Conservation (phyloP, 2,888 invertebrate genomes). For the Andrena bucephala region DNA sequence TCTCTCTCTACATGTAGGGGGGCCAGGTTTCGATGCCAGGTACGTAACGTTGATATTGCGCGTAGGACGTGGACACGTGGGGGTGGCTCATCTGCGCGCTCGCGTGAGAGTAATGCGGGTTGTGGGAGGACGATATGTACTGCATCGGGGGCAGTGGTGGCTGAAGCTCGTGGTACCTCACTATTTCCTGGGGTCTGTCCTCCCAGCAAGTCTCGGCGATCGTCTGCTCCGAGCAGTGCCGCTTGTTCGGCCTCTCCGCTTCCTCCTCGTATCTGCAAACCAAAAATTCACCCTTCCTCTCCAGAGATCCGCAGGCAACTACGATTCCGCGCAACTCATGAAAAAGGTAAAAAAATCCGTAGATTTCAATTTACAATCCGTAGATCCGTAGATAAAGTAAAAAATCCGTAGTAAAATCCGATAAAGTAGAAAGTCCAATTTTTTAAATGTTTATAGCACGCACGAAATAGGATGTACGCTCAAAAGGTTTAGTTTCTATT, state of each 20-base stretch:
- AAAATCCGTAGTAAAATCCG: too few species aligned
- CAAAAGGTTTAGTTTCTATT: too few species aligned
- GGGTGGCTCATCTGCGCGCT: conserved; percentile 74
- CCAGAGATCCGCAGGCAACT: neutral
- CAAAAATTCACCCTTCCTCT: neutral
- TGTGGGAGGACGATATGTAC: conserved; percentile 79
- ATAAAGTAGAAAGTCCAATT: too few species aligned
- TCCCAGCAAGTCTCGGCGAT: conserved; percentile 77
- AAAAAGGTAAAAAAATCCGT: too few species aligned
- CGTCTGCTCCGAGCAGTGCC: conserved; percentile 77
- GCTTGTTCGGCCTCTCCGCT: conserved; percentile 77
- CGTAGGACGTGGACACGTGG: conserved; percentile 74
- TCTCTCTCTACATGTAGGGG: conserved; percentile 61
- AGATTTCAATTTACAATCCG: too few species aligned
- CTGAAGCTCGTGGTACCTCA: conserved; percentile 84
- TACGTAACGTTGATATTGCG: conserved; percentile 84
- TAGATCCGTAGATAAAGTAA: too few species aligned
- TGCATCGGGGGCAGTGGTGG: conserved; percentile 82
- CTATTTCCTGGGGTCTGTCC: conserved; percentile 79
- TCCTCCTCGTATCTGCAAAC: conserved; percentile 80
- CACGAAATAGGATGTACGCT: too few species aligned
- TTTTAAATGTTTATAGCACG: too few species aligned
- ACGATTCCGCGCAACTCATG: neutral
- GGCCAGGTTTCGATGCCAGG: conserved; percentile 80
- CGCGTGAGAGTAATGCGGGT: conserved; percentile 82